A percentile compares a stretch with the other conserved stretches of the same genome.
phyloP scores from a whole-genome alignment of 2,113 vertebrate species.

The Erythrolamprus reginae region DNA sequence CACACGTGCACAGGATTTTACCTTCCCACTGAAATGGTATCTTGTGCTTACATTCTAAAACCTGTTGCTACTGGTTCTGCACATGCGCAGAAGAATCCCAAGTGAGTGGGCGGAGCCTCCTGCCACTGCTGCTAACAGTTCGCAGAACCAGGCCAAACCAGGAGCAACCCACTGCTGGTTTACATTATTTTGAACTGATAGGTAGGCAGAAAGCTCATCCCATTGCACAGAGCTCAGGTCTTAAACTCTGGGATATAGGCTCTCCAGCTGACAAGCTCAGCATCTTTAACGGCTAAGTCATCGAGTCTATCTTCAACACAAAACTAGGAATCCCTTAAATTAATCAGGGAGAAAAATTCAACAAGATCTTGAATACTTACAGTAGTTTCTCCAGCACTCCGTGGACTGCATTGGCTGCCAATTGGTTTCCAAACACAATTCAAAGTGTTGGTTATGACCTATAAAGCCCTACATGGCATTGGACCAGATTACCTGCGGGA shows the following conservation, averaged over 20 bases:
- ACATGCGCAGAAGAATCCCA: too few species aligned
- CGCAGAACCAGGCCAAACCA: too few species aligned
- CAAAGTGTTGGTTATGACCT: too few species aligned
- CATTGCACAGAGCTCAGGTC: neutral
- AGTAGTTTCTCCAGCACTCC: too few species aligned
- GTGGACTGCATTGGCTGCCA: too few species aligned
- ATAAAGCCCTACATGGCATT: too few species aligned
- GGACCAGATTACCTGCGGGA: too few species aligned
- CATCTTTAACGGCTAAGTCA: neutral
- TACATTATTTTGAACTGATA: neutral
- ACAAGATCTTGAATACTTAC: neutral
- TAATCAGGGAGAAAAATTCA: conserved; percentile 12
- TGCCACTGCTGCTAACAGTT: too few species aligned
- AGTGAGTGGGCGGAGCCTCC: too few species aligned
- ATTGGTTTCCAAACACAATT: too few species aligned
- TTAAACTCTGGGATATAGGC: neutral
- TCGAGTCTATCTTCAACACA: neutral
- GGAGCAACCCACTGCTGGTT: neutral
- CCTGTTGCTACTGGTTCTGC: too few species aligned
- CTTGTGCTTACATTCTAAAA: too few species aligned
- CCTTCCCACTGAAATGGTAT: neutral
- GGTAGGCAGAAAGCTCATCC: neutral
- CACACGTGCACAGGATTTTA: neutral
- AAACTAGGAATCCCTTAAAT: neutral
- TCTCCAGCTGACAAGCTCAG: neutral